Conservation (phyloP, 2,888 invertebrate species). For the Cyrtodaria siliqua region DNA sequence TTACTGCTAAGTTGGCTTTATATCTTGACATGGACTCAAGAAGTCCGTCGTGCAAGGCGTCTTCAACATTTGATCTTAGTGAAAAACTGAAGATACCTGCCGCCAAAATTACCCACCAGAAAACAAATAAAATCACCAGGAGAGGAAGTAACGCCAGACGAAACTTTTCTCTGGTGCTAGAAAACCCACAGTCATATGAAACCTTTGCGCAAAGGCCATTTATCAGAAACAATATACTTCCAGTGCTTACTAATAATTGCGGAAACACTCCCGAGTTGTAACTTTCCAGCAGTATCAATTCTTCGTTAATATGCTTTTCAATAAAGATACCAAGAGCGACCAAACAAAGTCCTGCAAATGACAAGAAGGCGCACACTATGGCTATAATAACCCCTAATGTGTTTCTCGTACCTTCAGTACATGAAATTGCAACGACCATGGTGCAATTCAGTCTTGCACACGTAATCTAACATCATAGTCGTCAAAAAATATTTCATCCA, state of each 20-base stretch:
- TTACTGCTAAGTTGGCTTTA: too few species aligned
- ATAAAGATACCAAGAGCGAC: constrained; percentile 65
- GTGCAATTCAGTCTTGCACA: too few species aligned
- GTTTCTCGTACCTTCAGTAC: constrained; percentile 65
- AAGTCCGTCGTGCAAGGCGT: constrained; percentile 70
- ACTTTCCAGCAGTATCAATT: constrained; percentile 67
- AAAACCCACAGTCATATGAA: constrained; percentile 62
- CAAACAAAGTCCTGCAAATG: constrained; percentile 58
- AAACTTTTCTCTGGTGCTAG: constrained; percentile 60
- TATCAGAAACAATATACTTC: constrained; percentile 61
- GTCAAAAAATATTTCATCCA: too few species aligned
- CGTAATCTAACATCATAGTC: too few species aligned
- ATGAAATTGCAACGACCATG: constrained; percentile 64
- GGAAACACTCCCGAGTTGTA: constrained; percentile 72
- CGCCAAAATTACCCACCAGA: constrained; percentile 62
- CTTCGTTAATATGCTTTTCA: constrained; percentile 66
- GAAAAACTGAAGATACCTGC: constrained; percentile 64
- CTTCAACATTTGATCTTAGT: constrained; percentile 57
- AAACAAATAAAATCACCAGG: constrained; percentile 57
- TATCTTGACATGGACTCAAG: constrained; percentile 74
- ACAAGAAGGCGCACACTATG: constrained; percentile 57
- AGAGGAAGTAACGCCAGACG: constrained; percentile 64
- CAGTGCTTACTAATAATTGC: constrained; percentile 66
- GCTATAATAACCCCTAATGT: constrained; percentile 60
- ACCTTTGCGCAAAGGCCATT: constrained; percentile 63